These are phyloP conservation scores for Pelochelys cantorii DNA, from an alignment of 2,797 vertebrate genomes.

Conservation along the genomic window DNA sequence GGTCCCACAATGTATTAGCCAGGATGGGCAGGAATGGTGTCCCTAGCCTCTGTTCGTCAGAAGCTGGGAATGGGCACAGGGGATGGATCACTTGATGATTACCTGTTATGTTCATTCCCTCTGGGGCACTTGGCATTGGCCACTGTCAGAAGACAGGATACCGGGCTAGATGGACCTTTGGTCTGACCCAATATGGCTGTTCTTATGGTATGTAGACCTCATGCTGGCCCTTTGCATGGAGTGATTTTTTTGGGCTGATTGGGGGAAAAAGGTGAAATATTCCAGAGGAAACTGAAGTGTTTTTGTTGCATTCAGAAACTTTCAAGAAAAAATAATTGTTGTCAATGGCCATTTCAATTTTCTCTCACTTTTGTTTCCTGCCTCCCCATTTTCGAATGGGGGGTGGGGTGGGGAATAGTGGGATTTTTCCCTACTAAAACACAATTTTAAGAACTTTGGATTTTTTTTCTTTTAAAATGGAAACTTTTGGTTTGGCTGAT, in stretches of 20 bases:
- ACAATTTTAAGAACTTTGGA: not conserved
- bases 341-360: not conserved
- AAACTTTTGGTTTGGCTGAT: not conserved
- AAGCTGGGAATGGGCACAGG: too few species aligned
- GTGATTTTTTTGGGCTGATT: not conserved
- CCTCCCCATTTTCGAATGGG: not conserved
- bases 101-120: too few species aligned
- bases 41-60: too few species aligned
- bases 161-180: too few species aligned
- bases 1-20: too few species aligned
- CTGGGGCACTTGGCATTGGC: too few species aligned
- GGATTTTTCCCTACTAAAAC: not conserved
- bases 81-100: too few species aligned
- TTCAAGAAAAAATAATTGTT: not conserved
- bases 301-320: not conserved
- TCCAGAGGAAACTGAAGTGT: not conserved
- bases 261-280: not conserved
- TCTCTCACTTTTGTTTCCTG: not conserved
- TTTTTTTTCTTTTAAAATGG: not conserved
- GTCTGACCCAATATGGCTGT: not conserved
- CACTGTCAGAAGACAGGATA: too few species aligned
- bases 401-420: not conserved
- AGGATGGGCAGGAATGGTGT: too few species aligned
- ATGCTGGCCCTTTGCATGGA: not conserved
- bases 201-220: not conserved